Conservation (phyloP, 2,888 invertebrate genomes). For the Acrobasis repandana region DNA sequence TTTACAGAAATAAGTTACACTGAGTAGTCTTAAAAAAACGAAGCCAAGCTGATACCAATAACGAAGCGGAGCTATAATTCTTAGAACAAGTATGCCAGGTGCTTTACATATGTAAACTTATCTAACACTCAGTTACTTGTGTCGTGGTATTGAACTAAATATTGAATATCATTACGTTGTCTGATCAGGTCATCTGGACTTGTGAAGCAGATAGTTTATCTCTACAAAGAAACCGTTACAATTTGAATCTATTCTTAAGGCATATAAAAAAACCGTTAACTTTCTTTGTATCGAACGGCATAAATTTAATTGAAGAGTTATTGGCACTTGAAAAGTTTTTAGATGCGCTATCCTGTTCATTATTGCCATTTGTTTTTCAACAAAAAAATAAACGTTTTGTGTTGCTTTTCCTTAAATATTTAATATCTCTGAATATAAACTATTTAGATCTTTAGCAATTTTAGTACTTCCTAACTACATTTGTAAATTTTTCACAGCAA, state of each 20-base stretch:
- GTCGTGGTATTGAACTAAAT: conserved; percentile 23
- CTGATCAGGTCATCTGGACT: conserved; percentile 2
- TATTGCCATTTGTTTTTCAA: too few species aligned
- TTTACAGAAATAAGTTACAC: too few species aligned
- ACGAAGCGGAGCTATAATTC: too few species aligned
- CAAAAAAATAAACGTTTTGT: too few species aligned
- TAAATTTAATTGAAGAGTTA: background rate
- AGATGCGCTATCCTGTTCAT: background rate
- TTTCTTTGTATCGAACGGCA: background rate
- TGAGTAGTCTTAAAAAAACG: too few species aligned
- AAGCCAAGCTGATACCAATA: too few species aligned
- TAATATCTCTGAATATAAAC: too few species aligned
- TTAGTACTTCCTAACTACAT: too few species aligned
- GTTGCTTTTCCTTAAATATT: too few species aligned
- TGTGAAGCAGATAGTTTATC: background rate
- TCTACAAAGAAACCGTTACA: conserved; percentile 7
- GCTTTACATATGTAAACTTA: conserved; percentile 11
- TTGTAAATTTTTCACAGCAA: too few species aligned
- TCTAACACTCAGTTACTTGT: conserved; percentile 4
- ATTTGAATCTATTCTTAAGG: conserved; percentile 4
- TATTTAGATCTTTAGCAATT: too few species aligned
- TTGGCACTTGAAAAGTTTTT: background rate
- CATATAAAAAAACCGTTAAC: background rate
- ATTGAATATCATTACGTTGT: conserved; percentile 14
- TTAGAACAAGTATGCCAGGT: background rate